phyloP scores from a whole-genome alignment of 2,113 vertebrate species.

The Paramormyrops kingsleyae region DNA sequence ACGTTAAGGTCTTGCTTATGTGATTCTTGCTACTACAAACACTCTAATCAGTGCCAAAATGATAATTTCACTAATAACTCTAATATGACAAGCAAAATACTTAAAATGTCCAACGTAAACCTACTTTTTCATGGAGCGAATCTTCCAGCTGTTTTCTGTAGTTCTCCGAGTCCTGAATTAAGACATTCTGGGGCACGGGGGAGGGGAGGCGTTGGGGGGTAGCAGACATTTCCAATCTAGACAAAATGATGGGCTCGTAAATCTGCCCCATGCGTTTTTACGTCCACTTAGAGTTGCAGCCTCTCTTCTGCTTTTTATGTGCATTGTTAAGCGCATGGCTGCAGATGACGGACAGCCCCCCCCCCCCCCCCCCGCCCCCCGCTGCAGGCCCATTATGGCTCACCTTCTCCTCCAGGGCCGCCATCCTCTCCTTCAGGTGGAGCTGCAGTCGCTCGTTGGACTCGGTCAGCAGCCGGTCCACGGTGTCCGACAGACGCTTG shows the following conservation, averaged over 20 bases:
- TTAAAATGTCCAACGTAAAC: neutral
- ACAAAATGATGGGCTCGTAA: neutral
- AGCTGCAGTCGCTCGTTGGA: slow-evolving; percentile 94
- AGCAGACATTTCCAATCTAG: neutral
- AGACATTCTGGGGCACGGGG: slow-evolving; percentile 71
- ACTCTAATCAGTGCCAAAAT: neutral
- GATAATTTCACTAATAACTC: neutral
- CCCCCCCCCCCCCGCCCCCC: too few relatives aligned
- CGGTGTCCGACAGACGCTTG: slow-evolving; percentile 93
- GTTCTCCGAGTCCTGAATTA: slow-evolving; percentile 92
- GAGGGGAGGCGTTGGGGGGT: neutral
- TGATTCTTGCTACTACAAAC: neutral
- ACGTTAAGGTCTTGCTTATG: neutral
- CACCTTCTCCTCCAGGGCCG: slow-evolving; percentile 94
- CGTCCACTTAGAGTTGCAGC: neutral
- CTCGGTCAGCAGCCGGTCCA: slow-evolving; percentile 90
- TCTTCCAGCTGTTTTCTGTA: slow-evolving; percentile 96
- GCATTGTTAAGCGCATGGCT: neutral
- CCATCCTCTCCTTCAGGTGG: slow-evolving; percentile 95
- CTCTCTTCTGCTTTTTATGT: neutral
- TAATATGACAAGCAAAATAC: neutral
- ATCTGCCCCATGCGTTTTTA: neutral
- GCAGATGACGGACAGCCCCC: neutral
- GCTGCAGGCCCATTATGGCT: neutral
- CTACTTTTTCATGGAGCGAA: slow-evolving; percentile 92